A percentile compares a stretch with the other conserved stretches of the same genome.
These are phyloP conservation scores for Cheilosia grossa DNA, from an alignment of 2,888 invertebrate genomes.

Conservation along the genomic window DNA sequence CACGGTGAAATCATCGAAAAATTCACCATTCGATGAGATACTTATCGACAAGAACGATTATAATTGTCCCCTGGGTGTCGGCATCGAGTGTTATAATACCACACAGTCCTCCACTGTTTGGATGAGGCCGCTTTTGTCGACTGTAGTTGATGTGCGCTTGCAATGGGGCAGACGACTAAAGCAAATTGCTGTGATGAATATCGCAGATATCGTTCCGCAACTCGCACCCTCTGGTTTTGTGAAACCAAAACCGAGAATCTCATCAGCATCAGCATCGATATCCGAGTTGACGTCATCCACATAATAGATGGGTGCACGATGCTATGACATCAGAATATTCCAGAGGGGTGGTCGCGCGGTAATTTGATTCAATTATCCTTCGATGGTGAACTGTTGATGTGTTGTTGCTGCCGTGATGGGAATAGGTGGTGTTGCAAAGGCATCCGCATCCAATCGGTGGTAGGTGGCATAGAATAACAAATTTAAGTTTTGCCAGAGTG, in stretches of 20 bases:
- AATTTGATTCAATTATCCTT: constrained; percentile 71
- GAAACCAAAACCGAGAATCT: constrained; percentile 67
- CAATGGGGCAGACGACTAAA: constrained; percentile 18
- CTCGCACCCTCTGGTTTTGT: constrained; percentile 56
- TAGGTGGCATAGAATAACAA: neutral
- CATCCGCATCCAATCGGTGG: neutral
- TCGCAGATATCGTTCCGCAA: constrained; percentile 41
- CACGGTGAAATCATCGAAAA: constrained; percentile 62
- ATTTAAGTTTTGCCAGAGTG: no score
- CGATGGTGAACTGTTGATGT: constrained; percentile 66
- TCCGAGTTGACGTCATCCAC: constrained; percentile 32
- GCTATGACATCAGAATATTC: constrained; percentile 20
- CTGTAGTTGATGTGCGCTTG: constrained; percentile 42
- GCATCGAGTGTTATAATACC: constrained; percentile 49
- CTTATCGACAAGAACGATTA: constrained; percentile 70
- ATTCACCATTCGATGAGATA: constrained; percentile 63
- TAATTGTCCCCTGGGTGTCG: constrained; percentile 63
- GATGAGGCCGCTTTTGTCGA: constrained; percentile 60
- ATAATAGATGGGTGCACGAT: constrained; percentile 5
- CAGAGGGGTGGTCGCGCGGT: constrained; percentile 27
- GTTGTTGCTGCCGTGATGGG: constrained; percentile 28
- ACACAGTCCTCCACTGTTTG: constrained; percentile 7
- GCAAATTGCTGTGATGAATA: constrained; percentile 64
- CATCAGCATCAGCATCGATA: constrained; percentile 46
- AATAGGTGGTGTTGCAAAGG: constrained; percentile 40